Conservation (phyloP, 2,113 vertebrate species). For the Solea senegalensis region DNA sequence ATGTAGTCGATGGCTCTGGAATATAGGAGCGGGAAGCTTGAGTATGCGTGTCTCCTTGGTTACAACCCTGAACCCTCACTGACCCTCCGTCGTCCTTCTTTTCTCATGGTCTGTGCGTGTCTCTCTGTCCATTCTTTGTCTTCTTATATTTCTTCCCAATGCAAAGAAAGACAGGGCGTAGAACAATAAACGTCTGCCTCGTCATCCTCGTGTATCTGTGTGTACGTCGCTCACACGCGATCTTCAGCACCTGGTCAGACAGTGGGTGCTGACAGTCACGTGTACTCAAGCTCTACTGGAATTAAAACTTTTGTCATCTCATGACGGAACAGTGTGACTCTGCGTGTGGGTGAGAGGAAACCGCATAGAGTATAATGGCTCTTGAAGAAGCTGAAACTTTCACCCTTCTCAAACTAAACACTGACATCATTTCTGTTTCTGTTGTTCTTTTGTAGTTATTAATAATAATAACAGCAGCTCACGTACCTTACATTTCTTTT, state of each 20-base stretch:
- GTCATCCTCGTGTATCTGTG: background rate
- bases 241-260: background rate
- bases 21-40: conserved; percentile 53
- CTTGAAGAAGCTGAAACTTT: background rate
- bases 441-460: background rate
- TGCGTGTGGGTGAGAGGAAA: background rate
- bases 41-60: conserved; percentile 55
- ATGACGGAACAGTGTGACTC: conserved; percentile 2
- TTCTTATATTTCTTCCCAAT: background rate
- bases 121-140: conserved; percentile 18
- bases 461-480: background rate
- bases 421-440: background rate
- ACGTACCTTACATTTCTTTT: too few species aligned
- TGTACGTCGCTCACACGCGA: too few species aligned
- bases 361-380: background rate
- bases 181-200: conserved; percentile 7
- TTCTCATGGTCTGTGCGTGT: conserved; percentile 65
- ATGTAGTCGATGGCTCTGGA: conserved; percentile 51
- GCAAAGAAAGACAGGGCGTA: conserved; percentile 5
- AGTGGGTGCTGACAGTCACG: background rate
- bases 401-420: background rate
- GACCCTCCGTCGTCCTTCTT: conserved; percentile 45
- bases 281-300: background rate
- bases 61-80: conserved; percentile 33
- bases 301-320: background rate